phyloP scores from a whole-genome alignment of 2,888 invertebrate genomes.

The Philereme vetulata region DNA sequence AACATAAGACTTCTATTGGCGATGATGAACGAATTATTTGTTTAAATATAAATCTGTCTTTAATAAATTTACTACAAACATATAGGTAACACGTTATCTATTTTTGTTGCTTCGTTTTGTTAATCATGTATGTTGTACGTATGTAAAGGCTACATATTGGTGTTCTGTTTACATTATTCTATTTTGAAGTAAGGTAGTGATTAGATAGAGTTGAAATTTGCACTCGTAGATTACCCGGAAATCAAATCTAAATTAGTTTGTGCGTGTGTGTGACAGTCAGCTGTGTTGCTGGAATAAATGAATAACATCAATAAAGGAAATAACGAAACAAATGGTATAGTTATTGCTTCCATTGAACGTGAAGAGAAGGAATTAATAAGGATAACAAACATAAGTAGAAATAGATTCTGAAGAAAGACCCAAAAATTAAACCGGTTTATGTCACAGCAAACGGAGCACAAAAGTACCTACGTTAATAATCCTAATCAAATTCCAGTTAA shows the following conservation, averaged over 20 bases:
- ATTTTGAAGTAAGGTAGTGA: slow-evolving; percentile 56
- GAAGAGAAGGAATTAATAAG: slow-evolving; percentile 3
- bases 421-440: slow-evolving; percentile 39
- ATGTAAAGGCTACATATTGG: slow-evolving; percentile 75
- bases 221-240: slow-evolving; percentile 67
- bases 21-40: slow-evolving; percentile 34
- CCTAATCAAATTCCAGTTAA: slow-evolving; percentile 72
- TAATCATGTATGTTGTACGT: slow-evolving; percentile 40
- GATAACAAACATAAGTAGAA: slow-evolving; percentile 1
- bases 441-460: slow-evolving; percentile 59
- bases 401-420: slow-evolving; percentile 23
- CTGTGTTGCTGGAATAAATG: slow-evolving; percentile 32
- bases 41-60: slow-evolving; percentile 32
- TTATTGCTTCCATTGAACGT: slow-evolving; percentile 22
- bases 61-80: slow-evolving; percentile 37
- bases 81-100: slow-evolving; percentile 33
- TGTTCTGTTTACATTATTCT: slow-evolving; percentile 74
- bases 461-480: slow-evolving; percentile 64
- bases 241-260: slow-evolving; percentile 63
- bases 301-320: slow-evolving; percentile 14
- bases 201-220: slow-evolving; percentile 51
- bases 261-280: slow-evolving; percentile 70
- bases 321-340: slow-evolving; percentile 4
- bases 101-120: slow-evolving; percentile 27
- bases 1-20: slow-evolving; percentile 41